Evolutionary conservation across 2,797 vertebrate genomes (phyloP).

Genomic region (Acanthurus tractus): DNA sequence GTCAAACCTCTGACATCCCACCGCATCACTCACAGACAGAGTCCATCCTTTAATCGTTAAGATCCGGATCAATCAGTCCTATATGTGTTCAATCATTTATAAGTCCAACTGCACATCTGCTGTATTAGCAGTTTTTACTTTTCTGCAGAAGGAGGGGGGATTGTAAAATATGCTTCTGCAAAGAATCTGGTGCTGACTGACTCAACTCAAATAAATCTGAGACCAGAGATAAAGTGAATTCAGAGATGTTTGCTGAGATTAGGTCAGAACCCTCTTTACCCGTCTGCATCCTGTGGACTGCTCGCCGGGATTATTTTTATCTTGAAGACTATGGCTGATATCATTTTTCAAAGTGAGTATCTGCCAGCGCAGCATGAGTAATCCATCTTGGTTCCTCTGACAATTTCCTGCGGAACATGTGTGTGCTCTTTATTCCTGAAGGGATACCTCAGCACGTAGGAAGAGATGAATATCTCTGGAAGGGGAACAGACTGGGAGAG

Average conservation of each 20-base stretch:
- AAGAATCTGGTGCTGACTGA: conserved; percentile 39
- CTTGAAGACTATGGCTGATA: conserved; percentile 81
- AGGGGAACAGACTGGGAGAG: conserved; percentile 82
- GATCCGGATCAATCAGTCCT: conserved; percentile 10
- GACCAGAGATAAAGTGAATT: conserved; percentile 74
- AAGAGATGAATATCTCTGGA: conserved; percentile 86
- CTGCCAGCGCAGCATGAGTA: conserved; percentile 84
- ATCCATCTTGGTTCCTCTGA: conserved; percentile 88
- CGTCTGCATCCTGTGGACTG: conserved; percentile 66
- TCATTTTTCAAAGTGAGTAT: conserved; percentile 89
- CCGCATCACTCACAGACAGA: conserved; percentile 13
- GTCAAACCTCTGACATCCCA: neutral
- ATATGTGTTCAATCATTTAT: conserved; percentile 27
- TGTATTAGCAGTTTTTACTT: conserved; percentile 45
- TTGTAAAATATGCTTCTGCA: conserved; percentile 27
- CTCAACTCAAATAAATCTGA: conserved; percentile 72
- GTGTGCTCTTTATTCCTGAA: conserved; percentile 86
- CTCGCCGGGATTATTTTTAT: conserved; percentile 86
- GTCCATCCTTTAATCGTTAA: conserved; percentile 22
- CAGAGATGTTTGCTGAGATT: conserved; percentile 81
- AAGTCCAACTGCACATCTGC: conserved; percentile 27
- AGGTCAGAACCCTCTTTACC: conserved; percentile 74
- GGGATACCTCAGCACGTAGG: conserved; percentile 80
- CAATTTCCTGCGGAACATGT: conserved; percentile 84
- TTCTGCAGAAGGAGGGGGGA: neutral